phyloP scores from a whole-genome alignment of 2,113 vertebrate genomes.

The Tetrao urogallus region DNA sequence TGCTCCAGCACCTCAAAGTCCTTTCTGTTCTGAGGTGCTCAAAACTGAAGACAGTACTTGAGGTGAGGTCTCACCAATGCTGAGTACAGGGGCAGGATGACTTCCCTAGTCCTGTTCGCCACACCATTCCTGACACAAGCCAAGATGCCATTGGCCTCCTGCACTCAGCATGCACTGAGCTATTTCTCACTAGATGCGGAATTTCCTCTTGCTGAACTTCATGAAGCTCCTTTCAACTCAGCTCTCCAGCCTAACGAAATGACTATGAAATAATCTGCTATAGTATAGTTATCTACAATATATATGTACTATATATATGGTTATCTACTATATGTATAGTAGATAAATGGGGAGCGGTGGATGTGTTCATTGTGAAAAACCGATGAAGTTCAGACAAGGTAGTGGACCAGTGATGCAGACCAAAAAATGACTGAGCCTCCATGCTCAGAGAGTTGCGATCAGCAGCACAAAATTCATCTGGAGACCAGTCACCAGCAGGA shows the following conservation, averaged over 20 bases:
- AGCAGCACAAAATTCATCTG: neutral
- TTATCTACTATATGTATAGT: neutral
- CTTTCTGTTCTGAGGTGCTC: too few species aligned
- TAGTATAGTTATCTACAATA: too few species aligned
- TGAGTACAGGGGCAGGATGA: too few species aligned
- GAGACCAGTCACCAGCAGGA: neutral
- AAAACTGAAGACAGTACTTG: too few species aligned
- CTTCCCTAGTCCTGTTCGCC: too few species aligned
- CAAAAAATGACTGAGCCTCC: neutral
- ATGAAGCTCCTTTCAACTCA: neutral
- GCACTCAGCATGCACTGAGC: fast-evolving
- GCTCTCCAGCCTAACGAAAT: neutral
- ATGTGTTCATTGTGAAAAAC: neutral
- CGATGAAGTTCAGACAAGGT: neutral
- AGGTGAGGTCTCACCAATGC: too few species aligned
- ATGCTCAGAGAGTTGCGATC: neutral
- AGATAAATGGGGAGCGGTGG: neutral
- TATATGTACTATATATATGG: too few species aligned
- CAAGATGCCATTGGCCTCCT: too few species aligned
- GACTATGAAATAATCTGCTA: neutral
- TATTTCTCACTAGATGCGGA: neutral
- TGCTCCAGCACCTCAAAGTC: too few species aligned
- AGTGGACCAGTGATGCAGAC: neutral
- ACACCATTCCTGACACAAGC: too few species aligned
- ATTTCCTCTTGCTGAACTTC: neutral